phyloP scores from a whole-genome alignment of 1,140 invertebrate genomes.

The Drosophila nannoptera region DNA sequence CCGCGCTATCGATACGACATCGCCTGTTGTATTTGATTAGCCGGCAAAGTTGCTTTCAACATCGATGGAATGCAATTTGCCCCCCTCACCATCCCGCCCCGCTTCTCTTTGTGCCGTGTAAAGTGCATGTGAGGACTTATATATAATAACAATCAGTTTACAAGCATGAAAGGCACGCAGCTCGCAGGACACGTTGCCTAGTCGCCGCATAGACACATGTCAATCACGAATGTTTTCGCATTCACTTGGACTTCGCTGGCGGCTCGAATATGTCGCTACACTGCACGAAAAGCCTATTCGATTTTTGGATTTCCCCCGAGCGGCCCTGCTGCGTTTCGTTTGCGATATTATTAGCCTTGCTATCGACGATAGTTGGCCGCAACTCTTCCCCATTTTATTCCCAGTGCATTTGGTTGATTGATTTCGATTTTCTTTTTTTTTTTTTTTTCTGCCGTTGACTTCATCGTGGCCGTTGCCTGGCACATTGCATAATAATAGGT shows the following conservation, averaged over 20 bases:
- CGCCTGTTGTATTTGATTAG: constrained; percentile 39
- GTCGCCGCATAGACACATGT: constrained; percentile 60
- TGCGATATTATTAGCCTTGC: no score
- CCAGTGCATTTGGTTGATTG: constrained; percentile 58
- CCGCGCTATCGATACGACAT: constrained; percentile 34
- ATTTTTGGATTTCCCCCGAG: no score
- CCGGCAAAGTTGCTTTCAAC: constrained; percentile 36
- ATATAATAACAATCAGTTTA: constrained; percentile 58
- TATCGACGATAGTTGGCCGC: background rate
- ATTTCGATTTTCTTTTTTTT: constrained; percentile 44
- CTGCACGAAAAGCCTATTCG: constrained; percentile 8
- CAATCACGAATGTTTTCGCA: constrained; percentile 49
- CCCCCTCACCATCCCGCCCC: background rate
- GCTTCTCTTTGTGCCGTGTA: background rate
- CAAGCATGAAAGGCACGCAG: constrained; percentile 45
- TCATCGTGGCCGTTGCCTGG: constrained; percentile 39
- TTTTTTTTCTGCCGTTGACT: constrained; percentile 13
- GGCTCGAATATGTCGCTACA: constrained; percentile 15
- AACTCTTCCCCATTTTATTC: background rate
- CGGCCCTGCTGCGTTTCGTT: no score
- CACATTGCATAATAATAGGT: constrained; percentile 54
- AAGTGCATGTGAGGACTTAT: constrained; percentile 27
- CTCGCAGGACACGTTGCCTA: constrained; percentile 55
- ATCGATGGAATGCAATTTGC: constrained; percentile 42
- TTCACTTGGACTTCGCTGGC: constrained; percentile 16